phyloP scores from a whole-genome alignment of 1,140 invertebrate genomes.

The Cheumatopsyche charites region DNA sequence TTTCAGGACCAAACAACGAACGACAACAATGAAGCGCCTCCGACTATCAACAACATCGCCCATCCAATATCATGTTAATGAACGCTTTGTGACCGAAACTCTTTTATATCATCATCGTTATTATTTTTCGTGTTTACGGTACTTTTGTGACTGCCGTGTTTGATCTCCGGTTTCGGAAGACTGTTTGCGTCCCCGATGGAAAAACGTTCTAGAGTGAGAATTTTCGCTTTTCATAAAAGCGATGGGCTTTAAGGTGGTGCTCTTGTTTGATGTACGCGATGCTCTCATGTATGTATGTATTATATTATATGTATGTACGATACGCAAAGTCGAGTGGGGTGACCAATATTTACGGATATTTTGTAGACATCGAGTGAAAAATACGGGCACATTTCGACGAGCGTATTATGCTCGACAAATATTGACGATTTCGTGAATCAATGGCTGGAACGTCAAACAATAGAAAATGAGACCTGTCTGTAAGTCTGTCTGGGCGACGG shows the following conservation, averaged over 20 bases:
- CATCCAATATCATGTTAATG: conserved; percentile 9
- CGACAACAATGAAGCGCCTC: no score
- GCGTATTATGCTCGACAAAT: conserved; percentile 47
- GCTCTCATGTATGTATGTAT: no score
- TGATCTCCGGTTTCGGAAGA: not conserved
- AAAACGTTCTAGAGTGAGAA: no score
- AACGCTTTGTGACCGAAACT: not conserved
- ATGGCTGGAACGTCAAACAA: conserved; percentile 47
- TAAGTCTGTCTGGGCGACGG: conserved; percentile 4
- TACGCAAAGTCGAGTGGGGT: not conserved
- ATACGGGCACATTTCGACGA: conserved; percentile 44
- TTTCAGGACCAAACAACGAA: no score
- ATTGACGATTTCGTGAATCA: conserved; percentile 49
- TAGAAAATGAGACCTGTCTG: conserved; percentile 43
- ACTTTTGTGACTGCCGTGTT: not conserved
- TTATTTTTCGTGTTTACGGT: not conserved
- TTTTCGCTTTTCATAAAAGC: no score
- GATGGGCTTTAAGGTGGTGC: no score
- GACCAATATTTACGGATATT: conserved; percentile 6
- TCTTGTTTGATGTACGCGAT: no score
- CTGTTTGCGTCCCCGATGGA: no score
- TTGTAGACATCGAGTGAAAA: conserved; percentile 15
- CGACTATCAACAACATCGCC: not conserved
- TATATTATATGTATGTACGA: no score
- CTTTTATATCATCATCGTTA: no score